A percentile compares a stretch with the other conserved stretches of the same genome.
phyloP scores from a whole-genome alignment of 2,888 invertebrate genomes.

The Drosophila mercatorum region DNA sequence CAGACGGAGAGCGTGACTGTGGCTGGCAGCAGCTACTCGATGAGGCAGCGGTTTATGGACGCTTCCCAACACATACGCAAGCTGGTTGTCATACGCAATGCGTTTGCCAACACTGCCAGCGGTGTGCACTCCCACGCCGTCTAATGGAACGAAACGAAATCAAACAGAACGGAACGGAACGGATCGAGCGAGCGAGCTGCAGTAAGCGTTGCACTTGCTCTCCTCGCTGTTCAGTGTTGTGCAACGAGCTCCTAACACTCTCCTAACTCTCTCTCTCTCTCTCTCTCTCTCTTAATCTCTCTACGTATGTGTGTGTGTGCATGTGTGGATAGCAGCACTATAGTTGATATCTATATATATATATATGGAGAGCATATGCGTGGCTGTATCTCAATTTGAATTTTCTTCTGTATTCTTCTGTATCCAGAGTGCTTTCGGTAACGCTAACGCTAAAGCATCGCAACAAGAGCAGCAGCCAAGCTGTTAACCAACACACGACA shows the following conservation, averaged over 20 bases:
- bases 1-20: conserved; percentile 78
- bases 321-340: neutral
- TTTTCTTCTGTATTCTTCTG: conserved; percentile 51
- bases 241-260: conserved; percentile 17
- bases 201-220: conserved; percentile 52
- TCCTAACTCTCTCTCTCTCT: neutral
- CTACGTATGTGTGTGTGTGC: neutral
- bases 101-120: conserved; percentile 64
- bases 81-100: conserved; percentile 81
- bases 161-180: neutral
- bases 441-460: conserved; percentile 62
- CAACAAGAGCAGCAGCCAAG: conserved; percentile 44
- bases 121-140: conserved; percentile 73
- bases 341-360: neutral
- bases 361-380: neutral
- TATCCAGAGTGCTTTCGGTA: conserved; percentile 73
- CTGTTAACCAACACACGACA: conserved; percentile 30
- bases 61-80: conserved; percentile 82
- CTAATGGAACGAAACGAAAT: conserved; percentile 18
- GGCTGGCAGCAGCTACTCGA: conserved; percentile 70
- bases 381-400: conserved; percentile 45
- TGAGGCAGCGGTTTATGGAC: conserved; percentile 78
- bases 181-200: neutral
- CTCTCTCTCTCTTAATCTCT: neutral
- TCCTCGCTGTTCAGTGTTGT: conserved; percentile 61